A percentile compares a stretch with the other conserved stretches of the same genome.
phyloP scores from a whole-genome alignment of 2,113 vertebrate species.

The cat (Felis catus) region DNA sequence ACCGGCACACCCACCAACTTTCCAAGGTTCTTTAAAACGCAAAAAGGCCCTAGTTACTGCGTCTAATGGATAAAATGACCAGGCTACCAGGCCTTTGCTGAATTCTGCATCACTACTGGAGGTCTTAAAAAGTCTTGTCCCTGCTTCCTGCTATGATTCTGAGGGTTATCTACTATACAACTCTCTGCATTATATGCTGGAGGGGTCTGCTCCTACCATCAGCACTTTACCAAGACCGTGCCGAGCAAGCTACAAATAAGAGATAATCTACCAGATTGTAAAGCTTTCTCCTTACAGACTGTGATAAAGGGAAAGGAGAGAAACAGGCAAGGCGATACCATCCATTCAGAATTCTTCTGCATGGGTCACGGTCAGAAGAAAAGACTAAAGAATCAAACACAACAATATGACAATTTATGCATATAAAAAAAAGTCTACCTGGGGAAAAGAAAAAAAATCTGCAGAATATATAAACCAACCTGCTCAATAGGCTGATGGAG shows the following conservation, averaged over 20 bases:
- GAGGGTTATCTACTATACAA: neutral
- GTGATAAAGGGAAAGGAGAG: neutral
- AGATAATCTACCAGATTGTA: neutral
- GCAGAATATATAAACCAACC: neutral
- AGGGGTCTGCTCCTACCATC: neutral
- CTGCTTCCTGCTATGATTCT: neutral
- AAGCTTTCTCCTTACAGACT: neutral
- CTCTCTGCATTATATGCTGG: neutral
- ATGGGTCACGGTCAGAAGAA: neutral
- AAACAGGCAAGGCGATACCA: neutral
- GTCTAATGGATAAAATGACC: neutral
- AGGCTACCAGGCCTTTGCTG: neutral
- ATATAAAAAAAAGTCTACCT: neutral
- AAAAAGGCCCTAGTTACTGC: neutral
- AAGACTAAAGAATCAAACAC: neutral
- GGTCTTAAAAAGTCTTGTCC: neutral
- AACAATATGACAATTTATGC: neutral
- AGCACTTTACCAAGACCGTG: neutral
- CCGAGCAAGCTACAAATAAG: neutral
- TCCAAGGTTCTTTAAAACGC: neutral
- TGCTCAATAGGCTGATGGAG: neutral
- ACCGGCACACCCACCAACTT: neutral
- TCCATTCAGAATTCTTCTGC: neutral
- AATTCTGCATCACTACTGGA: neutral
- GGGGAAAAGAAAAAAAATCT: neutral